phyloP scores from a whole-genome alignment of 2,888 invertebrate genomes.

The Drosophila meridiana region DNA sequence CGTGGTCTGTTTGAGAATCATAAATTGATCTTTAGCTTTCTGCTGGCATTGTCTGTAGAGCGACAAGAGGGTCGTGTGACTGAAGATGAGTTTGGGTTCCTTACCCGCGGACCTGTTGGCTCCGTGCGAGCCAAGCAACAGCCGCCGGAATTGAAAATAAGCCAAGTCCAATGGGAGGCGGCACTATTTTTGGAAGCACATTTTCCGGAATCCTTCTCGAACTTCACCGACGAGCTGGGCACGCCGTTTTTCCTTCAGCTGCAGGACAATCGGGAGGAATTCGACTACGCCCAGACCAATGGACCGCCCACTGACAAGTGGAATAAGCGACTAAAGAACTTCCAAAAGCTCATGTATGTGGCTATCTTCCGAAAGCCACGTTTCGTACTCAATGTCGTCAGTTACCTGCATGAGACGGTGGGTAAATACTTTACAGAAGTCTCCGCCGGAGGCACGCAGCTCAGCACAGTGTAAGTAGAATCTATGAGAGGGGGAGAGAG shows the following conservation, averaged over 20 bases:
- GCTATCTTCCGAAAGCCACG: conserved; percentile 92
- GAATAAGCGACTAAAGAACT: conserved; percentile 88
- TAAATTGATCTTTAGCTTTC: conserved; percentile 94
- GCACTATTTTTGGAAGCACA: conserved; percentile 88
- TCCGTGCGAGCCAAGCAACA: conserved; percentile 86
- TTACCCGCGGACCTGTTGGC: conserved; percentile 91
- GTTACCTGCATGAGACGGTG: conserved; percentile 91
- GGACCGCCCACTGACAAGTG: conserved; percentile 86
- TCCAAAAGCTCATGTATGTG: conserved; percentile 93
- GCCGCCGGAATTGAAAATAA: conserved; percentile 86
- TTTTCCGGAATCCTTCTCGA: conserved; percentile 86
- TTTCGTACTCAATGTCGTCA: conserved; percentile 92
- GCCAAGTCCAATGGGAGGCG: conserved; percentile 89
- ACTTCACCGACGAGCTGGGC: conserved; percentile 86
- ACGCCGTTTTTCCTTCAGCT: conserved; percentile 87
- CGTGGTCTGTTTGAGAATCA: conserved; percentile 96
- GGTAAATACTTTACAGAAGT: conserved; percentile 93
- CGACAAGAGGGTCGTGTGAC: conserved; percentile 87
- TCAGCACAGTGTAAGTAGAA: conserved; percentile 80
- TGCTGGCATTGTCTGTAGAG: conserved; percentile 91
- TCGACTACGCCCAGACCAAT: conserved; percentile 86
- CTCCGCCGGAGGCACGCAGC: conserved; percentile 87
- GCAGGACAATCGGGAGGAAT: conserved; percentile 87
- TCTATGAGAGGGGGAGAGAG: accelerated
- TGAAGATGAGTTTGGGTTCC: conserved; percentile 90